phyloP scores from a whole-genome alignment of 2,797 vertebrate species.

The Parambassis ranga region DNA sequence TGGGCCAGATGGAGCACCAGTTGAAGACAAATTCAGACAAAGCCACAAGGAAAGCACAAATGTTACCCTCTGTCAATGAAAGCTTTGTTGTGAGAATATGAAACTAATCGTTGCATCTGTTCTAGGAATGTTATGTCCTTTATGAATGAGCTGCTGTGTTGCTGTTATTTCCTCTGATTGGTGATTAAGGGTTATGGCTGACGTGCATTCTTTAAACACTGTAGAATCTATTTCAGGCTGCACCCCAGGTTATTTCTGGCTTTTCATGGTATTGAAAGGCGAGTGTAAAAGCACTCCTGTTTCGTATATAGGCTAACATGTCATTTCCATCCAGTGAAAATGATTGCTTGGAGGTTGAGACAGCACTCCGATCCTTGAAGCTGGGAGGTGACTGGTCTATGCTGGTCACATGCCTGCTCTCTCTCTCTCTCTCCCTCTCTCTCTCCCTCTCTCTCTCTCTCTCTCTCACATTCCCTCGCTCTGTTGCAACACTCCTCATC shows the following conservation, averaged over 20 bases:
- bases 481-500: constrained; percentile 57
- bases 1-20: constrained; percentile 58
- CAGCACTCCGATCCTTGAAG: constrained; percentile 68
- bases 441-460: constrained; percentile 37
- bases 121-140: not conserved
- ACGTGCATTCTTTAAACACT: not conserved
- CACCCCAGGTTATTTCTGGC: not conserved
- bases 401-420: constrained; percentile 87
- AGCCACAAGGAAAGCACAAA: constrained; percentile 10
- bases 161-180: constrained; percentile 12
- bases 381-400: constrained; percentile 87
- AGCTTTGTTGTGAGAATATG: constrained; percentile 1
- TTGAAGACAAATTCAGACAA: constrained; percentile 26
- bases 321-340: constrained; percentile 66
- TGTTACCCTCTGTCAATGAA: constrained; percentile 10
- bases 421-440: constrained; percentile 57
- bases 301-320: constrained; percentile 42
- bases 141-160: not conserved
- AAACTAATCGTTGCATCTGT: constrained; percentile 14
- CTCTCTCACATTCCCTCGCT: constrained; percentile 63
- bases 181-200: constrained; percentile 16
- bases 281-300: constrained; percentile 23
- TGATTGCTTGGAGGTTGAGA: constrained; percentile 69
- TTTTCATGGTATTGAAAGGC: not conserved
- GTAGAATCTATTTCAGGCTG: constrained; percentile 42